phyloP scores from a whole-genome alignment of 2,888 invertebrate species.

The Scaptomyza cyrtandrae region DNA sequence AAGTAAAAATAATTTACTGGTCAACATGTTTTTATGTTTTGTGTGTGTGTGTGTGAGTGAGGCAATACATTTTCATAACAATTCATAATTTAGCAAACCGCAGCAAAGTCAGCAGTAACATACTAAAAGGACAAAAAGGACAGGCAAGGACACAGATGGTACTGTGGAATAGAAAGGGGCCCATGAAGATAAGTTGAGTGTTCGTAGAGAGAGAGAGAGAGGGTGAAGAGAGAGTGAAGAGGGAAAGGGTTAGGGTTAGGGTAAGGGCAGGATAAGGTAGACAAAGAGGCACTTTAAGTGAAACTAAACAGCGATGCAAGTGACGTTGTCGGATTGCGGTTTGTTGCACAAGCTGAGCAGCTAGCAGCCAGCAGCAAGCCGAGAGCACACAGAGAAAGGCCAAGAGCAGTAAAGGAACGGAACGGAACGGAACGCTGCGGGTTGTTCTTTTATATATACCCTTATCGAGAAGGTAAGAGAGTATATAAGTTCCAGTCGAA shows the following conservation, averaged over 20 bases:
- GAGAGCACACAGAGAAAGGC: not conserved
- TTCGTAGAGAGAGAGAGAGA: not conserved
- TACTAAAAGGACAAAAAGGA: constrained; percentile 45
- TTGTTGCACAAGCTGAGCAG: constrained; percentile 23
- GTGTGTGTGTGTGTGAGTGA: too few relatives aligned
- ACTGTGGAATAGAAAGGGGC: not conserved
- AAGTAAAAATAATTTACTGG: constrained; percentile 52
- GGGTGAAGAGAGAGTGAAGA: not conserved
- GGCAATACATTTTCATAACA: constrained; percentile 63
- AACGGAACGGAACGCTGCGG: constrained; percentile 1
- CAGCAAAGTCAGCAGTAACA: constrained; percentile 32
- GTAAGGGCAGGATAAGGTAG: constrained; percentile 10
- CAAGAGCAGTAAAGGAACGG: not conserved
- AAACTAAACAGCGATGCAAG: constrained; percentile 77
- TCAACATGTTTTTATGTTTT: constrained; percentile 3
- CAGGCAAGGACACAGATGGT: constrained; percentile 22
- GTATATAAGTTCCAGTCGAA: not conserved
- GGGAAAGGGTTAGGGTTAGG: not conserved
- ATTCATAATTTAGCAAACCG: constrained; percentile 62
- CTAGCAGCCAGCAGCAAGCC: not conserved
- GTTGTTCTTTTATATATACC: constrained; percentile 1
- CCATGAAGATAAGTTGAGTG: constrained; percentile 10
- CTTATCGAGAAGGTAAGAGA: not conserved
- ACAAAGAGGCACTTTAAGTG: constrained; percentile 76
- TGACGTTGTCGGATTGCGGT: constrained; percentile 76